phyloP scores from a whole-genome alignment of 1,140 invertebrate species.

The Penaeus chinensis region DNA sequence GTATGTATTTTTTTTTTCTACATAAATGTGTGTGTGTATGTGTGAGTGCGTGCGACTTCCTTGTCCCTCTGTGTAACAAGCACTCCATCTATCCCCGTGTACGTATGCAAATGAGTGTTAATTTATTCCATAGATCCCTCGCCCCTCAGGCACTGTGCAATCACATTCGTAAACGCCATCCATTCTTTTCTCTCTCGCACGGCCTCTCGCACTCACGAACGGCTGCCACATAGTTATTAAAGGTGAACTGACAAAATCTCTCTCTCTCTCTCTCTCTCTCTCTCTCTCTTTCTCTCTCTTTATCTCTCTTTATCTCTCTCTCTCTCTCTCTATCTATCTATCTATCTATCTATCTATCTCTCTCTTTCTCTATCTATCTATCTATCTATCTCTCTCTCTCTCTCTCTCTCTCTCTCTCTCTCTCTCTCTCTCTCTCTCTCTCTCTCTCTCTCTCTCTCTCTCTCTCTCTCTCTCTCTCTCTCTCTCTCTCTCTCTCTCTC shows the following conservation, averaged over 20 bases:
- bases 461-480: too few species aligned
- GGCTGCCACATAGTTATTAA: too few species aligned
- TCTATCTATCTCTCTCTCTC: not conserved
- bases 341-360: not conserved
- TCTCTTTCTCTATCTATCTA: not conserved
- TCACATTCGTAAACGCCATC: not conserved
- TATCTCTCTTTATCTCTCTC: conserved; percentile 3
- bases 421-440: too few species aligned
- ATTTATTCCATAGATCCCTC: too few species aligned
- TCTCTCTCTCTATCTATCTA: not conserved
- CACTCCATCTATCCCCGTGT: too few species aligned
- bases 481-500: not conserved
- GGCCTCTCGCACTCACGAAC: not conserved
- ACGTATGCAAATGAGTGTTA: too few species aligned
- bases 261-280: not conserved
- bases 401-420: not conserved
- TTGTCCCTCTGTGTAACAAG: too few species aligned
- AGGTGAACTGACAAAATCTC: conserved; percentile 2
- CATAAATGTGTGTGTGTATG: too few species aligned
- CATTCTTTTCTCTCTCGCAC: not conserved
- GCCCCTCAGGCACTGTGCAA: too few species aligned
- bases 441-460: too few species aligned
- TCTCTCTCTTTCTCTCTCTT: conserved; percentile 8
- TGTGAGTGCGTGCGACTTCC: too few species aligned
- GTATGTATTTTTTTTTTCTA: too few species aligned